A percentile compares a stretch with the other conserved stretches of the same genome.
These are phyloP conservation scores for Drosophila nigromelanica DNA, from an alignment of 1,140 invertebrate species.

Conservation along the genomic window DNA sequence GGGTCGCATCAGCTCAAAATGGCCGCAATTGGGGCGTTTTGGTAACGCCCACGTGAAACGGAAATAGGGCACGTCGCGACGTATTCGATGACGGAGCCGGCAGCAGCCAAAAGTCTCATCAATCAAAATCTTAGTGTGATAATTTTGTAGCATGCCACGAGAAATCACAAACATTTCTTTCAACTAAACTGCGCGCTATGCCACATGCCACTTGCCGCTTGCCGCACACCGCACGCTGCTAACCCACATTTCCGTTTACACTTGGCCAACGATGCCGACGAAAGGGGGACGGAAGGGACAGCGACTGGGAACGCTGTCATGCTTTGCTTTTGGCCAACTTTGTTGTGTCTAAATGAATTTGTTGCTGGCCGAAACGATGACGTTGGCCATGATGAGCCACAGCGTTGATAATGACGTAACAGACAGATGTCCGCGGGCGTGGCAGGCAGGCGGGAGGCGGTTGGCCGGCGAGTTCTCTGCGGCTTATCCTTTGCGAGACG, in stretches of 20 bases:
- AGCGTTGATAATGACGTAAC: constrained; percentile 50
- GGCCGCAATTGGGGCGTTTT: constrained; percentile 28
- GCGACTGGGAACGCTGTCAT: constrained; percentile 22
- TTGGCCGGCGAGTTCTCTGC: background rate
- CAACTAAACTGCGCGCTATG: constrained; percentile 46
- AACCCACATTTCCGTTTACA: constrained; percentile 70
- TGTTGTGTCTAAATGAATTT: constrained; percentile 51
- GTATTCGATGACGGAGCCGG: constrained; percentile 4
- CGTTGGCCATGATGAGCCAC: constrained; percentile 37
- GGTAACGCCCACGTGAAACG: constrained; percentile 43
- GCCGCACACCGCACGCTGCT: constrained; percentile 48
- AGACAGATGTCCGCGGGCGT: background rate
- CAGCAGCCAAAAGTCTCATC: constrained; percentile 66
- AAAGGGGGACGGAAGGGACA: background rate
- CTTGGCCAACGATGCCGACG: constrained; percentile 5
- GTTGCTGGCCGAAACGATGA: constrained; percentile 44
- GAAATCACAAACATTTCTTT: constrained; percentile 77
- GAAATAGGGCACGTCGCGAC: background rate
- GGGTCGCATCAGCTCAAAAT: constrained; percentile 15
- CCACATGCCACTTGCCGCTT: constrained; percentile 20
- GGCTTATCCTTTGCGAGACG: constrained; percentile 38
- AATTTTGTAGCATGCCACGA: constrained; percentile 67
- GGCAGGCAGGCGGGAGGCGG: background rate
- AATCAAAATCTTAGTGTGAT: constrained; percentile 79
- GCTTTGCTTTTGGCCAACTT: constrained; percentile 50